Conservation (phyloP, 2,888 invertebrate genomes). For the Aethes cnicana region DNA sequence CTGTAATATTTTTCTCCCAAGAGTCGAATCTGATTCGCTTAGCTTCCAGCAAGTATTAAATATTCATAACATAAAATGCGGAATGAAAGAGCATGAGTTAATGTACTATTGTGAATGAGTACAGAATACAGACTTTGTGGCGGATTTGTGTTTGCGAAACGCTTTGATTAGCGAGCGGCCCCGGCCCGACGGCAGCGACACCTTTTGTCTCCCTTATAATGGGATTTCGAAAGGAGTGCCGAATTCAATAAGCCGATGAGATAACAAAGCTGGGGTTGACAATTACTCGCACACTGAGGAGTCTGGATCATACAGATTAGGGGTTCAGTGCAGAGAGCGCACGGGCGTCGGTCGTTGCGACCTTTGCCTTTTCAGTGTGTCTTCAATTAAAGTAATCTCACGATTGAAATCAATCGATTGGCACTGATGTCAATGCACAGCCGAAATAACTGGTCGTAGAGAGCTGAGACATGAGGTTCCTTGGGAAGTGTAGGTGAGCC, state of each 20-base stretch:
- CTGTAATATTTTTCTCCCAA: too few relatives aligned
- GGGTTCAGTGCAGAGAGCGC: background rate
- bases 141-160: background rate
- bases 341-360: background rate
- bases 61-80: background rate
- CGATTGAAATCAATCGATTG: too few relatives aligned
- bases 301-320: conserved; percentile 1
- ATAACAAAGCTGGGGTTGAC: background rate
- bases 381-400: too few relatives aligned
- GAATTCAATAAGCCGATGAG: background rate
- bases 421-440: too few relatives aligned
- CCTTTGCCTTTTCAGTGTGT: too few relatives aligned
- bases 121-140: background rate
- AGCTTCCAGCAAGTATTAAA: background rate
- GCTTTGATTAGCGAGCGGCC: too few relatives aligned
- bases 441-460: too few relatives aligned
- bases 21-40: too few relatives aligned
- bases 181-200: too few relatives aligned
- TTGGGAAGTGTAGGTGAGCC: too few relatives aligned
- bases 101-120: background rate
- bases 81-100: background rate
- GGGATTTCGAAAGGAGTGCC: background rate
- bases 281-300: background rate
- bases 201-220: too few relatives aligned
- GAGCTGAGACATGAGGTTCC: too few relatives aligned